Evolutionary conservation across 2,888 invertebrate species (phyloP).

Genomic region (Augochlorella aurata): DNA sequence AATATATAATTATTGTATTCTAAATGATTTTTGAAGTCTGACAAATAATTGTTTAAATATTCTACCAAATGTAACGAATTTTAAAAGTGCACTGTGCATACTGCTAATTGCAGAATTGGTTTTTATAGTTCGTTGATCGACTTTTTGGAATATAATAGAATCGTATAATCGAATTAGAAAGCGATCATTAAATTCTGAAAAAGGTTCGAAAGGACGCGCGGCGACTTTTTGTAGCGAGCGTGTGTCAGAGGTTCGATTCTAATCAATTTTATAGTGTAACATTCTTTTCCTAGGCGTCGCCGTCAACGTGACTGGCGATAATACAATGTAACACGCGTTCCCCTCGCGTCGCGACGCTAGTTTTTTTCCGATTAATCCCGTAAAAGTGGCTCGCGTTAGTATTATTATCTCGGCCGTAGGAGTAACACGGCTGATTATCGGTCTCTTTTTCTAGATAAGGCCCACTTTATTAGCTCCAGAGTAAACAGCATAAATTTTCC

Average conservation of each 20-base stretch:
- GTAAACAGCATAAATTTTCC: slow-evolving; percentile 62
- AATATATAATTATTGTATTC: no score
- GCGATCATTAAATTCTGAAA: no score
- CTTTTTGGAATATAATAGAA: no score
- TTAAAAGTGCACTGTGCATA: no score
- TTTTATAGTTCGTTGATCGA: no score
- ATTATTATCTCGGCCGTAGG: slow-evolving; percentile 39
- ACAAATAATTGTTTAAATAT: no score
- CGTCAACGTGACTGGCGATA: slow-evolving; percentile 24
- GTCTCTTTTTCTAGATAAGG: slow-evolving; percentile 58
- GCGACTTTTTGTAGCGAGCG: background rate
- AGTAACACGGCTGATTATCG: slow-evolving; percentile 56
- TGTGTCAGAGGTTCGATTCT: background rate
- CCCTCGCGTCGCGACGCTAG: background rate
- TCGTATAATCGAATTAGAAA: no score
- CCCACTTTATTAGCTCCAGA: slow-evolving; percentile 42
- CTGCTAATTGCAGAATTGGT: no score
- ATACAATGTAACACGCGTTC: slow-evolving; percentile 24
- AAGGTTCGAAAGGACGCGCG: no score
- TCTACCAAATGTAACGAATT: no score
- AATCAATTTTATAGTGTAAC: background rate
- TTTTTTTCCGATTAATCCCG: slow-evolving; percentile 25
- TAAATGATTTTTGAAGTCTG: no score
- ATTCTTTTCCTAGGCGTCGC: background rate
- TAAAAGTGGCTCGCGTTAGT: slow-evolving; percentile 25